A percentile compares a stretch with the other conserved stretches of the same genome.
phyloP scores from a whole-genome alignment of 2,888 invertebrate species.

The Thymelicus lineola region DNA sequence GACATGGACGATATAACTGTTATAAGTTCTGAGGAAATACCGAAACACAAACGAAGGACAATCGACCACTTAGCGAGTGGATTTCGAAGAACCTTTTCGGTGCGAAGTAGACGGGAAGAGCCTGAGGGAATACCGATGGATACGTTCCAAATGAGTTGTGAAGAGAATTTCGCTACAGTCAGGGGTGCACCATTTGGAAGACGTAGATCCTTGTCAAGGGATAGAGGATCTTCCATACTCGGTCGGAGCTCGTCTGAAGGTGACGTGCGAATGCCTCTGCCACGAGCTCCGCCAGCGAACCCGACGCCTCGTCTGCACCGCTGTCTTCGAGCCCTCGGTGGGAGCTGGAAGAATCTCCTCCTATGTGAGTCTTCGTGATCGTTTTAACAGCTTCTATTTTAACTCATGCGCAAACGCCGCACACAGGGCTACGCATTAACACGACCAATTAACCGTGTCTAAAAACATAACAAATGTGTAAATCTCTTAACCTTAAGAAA shows the following conservation, averaged over 20 bases:
- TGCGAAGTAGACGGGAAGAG: constrained; percentile 67
- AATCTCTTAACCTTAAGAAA: constrained; percentile 67
- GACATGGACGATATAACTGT: constrained; percentile 78
- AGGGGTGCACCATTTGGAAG: constrained; percentile 77
- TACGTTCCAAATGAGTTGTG: constrained; percentile 67
- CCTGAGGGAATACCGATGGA: constrained; percentile 75
- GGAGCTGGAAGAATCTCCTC: constrained; percentile 92
- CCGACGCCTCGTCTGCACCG: constrained; percentile 86
- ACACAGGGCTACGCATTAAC: constrained; percentile 48
- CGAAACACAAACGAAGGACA: constrained; percentile 69
- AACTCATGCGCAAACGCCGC: constrained; percentile 41
- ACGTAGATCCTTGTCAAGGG: constrained; percentile 77
- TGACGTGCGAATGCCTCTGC: constrained; percentile 81
- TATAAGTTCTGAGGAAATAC: constrained; percentile 78
- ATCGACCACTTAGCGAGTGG: constrained; percentile 77
- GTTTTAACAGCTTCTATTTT: constrained; percentile 54
- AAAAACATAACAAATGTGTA: constrained; percentile 57
- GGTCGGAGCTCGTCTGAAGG: constrained; percentile 90
- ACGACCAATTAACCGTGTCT: constrained; percentile 60
- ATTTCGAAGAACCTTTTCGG: constrained; percentile 77
- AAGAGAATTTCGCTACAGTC: constrained; percentile 76
- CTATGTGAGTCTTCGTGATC: constrained; percentile 87
- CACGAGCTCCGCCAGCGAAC: constrained; percentile 69
- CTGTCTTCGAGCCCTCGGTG: constrained; percentile 90
- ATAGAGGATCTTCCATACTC: constrained; percentile 81